A percentile compares a stretch with the other conserved stretches of the same genome.
These are phyloP conservation scores for Rhynchomys soricoides DNA, from an alignment of 2,113 vertebrate genomes.

Conservation along the genomic window DNA sequence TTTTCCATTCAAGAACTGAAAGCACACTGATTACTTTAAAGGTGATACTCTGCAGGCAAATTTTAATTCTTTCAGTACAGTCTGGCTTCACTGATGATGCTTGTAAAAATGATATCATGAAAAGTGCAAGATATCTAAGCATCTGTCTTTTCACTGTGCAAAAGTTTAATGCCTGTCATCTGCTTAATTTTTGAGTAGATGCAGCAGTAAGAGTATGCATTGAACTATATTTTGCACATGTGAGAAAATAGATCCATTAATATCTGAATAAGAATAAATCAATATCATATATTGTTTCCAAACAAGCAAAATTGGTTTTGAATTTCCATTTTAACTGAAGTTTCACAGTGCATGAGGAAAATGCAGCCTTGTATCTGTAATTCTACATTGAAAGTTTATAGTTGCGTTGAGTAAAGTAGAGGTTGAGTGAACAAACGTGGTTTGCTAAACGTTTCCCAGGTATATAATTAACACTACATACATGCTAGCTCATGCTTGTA, in stretches of 20 bases:
- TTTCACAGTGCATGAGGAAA: neutral
- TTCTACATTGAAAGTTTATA: neutral
- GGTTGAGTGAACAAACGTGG: neutral
- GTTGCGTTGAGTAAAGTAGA: neutral
- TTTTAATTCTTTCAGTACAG: neutral
- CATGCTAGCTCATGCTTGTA: neutral
- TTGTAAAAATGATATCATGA: neutral
- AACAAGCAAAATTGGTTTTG: neutral
- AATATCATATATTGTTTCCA: neutral
- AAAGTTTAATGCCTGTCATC: neutral
- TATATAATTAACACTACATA: neutral
- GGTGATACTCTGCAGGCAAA: neutral
- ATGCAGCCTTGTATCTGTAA: neutral
- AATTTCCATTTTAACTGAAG: neutral
- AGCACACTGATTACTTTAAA: neutral
- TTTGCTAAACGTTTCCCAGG: neutral
- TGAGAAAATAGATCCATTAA: neutral
- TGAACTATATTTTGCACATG: neutral
- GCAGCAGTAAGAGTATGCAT: neutral
- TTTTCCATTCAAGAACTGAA: neutral
- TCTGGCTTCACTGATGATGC: neutral
- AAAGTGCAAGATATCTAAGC: neutral
- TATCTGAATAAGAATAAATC: neutral
- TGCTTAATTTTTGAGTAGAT: neutral
- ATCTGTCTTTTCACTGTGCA: neutral